Evolutionary conservation across 1,140 invertebrate species (phyloP).

Genomic region (Danaus melanippus): DNA sequence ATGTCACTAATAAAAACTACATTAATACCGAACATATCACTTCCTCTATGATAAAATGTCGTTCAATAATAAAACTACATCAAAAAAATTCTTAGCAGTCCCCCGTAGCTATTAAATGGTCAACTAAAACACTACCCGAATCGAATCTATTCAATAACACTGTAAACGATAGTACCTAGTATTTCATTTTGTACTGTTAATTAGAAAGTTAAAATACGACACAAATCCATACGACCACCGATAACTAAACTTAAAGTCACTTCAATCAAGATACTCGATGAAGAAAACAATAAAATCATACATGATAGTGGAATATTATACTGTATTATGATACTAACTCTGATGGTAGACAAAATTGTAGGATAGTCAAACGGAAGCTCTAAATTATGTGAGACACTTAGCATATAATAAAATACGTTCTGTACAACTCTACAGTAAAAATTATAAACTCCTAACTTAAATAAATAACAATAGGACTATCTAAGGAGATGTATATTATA

Average conservation of each 20-base stretch:
- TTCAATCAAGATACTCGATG: conserved; percentile 2
- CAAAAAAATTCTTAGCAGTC: too few species aligned
- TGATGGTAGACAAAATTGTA: conserved; percentile 52
- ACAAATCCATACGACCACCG: conserved; percentile 10
- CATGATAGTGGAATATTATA: conserved; percentile 9
- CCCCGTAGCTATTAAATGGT: too few species aligned
- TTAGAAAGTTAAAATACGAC: conserved; percentile 5
- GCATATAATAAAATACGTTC: conserved; percentile 48
- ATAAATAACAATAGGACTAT: conserved; percentile 64
- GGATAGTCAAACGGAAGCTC: conserved; percentile 55
- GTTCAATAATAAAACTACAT: too few species aligned
- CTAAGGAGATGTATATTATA: conserved; percentile 64
- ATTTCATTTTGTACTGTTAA: conserved; percentile 14
- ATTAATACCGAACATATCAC: too few species aligned
- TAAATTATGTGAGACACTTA: conserved; percentile 57
- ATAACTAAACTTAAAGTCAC: conserved; percentile 7
- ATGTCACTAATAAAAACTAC: conserved; percentile 14
- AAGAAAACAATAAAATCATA: conserved; percentile 15
- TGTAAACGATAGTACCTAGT: too few species aligned
- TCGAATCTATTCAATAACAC: too few species aligned
- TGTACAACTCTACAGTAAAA: conserved; percentile 58
- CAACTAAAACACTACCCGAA: too few species aligned
- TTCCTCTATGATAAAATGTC: neutral
- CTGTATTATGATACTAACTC: conserved; percentile 13
- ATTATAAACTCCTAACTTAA: conserved; percentile 60